Evolutionary conservation across 2,113 vertebrate genomes (phyloP).

Genomic region (Otus sunia): DNA sequence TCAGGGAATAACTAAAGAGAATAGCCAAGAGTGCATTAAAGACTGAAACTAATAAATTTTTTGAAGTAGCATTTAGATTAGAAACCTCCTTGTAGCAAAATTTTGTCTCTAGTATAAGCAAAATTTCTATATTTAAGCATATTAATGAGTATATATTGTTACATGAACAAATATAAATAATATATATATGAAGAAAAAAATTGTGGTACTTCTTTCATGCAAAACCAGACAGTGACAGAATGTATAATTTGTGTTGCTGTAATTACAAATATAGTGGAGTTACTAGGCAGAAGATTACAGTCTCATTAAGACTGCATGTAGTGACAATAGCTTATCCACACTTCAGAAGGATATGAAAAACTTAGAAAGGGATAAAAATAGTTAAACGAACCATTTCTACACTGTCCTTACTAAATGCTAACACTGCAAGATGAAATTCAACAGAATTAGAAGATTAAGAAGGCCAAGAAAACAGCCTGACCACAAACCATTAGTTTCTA

Average conservation of each 20-base stretch:
- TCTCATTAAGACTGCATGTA: background rate
- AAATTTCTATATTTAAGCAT: background rate
- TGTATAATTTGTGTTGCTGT: background rate
- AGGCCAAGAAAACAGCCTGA: background rate
- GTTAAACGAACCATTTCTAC: background rate
- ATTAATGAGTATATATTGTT: background rate
- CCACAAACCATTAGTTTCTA: background rate
- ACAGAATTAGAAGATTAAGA: background rate
- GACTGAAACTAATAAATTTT: background rate
- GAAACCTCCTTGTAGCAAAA: background rate
- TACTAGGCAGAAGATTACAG: background rate
- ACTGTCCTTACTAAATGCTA: background rate
- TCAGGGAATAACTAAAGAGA: background rate
- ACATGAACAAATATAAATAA: background rate
- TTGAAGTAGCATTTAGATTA: background rate
- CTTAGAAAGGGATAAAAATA: background rate
- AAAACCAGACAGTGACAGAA: background rate
- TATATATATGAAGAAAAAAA: background rate
- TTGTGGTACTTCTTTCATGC: rapidly evolving
- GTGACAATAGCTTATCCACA: background rate
- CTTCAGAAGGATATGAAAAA: background rate
- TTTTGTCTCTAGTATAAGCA: background rate
- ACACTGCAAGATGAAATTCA: background rate
- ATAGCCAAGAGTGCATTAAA: background rate
- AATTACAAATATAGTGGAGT: background rate